phyloP scores from a whole-genome alignment of 2,113 vertebrate genomes.

The Daboia siamensis region DNA sequence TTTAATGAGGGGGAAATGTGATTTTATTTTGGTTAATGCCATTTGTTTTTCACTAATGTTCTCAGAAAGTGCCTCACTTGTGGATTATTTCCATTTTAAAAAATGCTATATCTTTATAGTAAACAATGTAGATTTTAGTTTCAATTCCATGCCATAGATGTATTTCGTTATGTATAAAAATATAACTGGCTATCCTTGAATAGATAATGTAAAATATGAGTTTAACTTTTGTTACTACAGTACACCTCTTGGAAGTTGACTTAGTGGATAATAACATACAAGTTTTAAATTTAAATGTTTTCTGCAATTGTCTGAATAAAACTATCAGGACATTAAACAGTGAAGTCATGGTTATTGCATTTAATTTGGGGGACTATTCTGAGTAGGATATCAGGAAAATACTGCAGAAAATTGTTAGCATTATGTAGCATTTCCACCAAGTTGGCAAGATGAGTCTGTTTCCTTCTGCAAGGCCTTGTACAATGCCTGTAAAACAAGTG shows the following conservation, averaged over 20 bases:
- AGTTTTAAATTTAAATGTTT: slow-evolving; percentile 81
- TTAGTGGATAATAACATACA: slow-evolving; percentile 89
- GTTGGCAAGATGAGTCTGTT: not conserved
- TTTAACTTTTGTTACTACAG: slow-evolving; percentile 90
- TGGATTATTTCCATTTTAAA: slow-evolving; percentile 85
- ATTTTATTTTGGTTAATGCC: slow-evolving; percentile 75
- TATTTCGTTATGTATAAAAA: slow-evolving; percentile 82
- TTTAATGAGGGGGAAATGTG: slow-evolving; percentile 65
- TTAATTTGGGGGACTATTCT: slow-evolving; percentile 46
- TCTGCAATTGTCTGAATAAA: slow-evolving; percentile 74
- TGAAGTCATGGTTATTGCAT: slow-evolving; percentile 49
- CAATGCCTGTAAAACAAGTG: not conserved
- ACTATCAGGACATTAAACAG: slow-evolving; percentile 67
- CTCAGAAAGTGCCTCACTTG: slow-evolving; percentile 93
- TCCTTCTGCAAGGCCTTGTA: not conserved
- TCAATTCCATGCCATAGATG: slow-evolving; percentile 85
- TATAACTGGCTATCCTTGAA: slow-evolving; percentile 86
- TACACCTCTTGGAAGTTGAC: slow-evolving; percentile 87
- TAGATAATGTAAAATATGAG: slow-evolving; percentile 92
- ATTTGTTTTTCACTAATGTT: slow-evolving; percentile 80
- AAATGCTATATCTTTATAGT: slow-evolving; percentile 81
- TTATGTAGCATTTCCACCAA: slow-evolving; percentile 30
- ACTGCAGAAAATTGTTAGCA: not conserved
- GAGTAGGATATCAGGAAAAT: slow-evolving; percentile 16
- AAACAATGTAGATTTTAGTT: slow-evolving; percentile 84